phyloP scores from a whole-genome alignment of 2,888 invertebrate species.

The Rhingia campestris region DNA sequence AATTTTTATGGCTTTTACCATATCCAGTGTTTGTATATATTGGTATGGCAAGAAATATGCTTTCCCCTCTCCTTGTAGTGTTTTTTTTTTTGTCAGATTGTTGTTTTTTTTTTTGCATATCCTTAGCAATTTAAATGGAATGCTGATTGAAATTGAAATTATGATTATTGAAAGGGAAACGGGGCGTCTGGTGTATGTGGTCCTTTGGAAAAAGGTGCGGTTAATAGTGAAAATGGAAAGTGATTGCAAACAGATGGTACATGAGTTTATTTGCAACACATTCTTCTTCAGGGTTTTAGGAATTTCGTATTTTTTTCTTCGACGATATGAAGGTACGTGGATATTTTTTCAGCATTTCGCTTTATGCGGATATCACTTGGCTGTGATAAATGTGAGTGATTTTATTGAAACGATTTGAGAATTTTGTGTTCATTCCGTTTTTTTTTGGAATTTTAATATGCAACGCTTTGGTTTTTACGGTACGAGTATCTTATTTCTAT shows the following conservation, averaged over 20 bases:
- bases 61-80: conserved; percentile 2
- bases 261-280: conserved; percentile 60
- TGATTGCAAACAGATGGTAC: conserved; percentile 70
- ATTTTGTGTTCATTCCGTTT: too few species aligned
- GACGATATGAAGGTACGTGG: conserved; percentile 5
- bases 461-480: too few species aligned
- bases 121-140: conserved; percentile 67
- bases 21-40: conserved; percentile 8
- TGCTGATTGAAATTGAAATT: conserved; percentile 73
- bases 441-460: too few species aligned
- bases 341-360: conserved; percentile 5
- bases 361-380: conserved; percentile 21
- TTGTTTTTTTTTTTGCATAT: conserved; percentile 9
- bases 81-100: not conserved
- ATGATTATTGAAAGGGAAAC: conserved; percentile 69
- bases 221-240: conserved; percentile 57
- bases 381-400: conserved; percentile 29
- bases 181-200: conserved; percentile 2
- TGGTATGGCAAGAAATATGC: conserved; percentile 8
- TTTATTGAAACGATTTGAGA: conserved; percentile 45
- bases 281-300: conserved; percentile 40
- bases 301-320: conserved; percentile 27
- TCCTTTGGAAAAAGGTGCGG: conserved; percentile 35
- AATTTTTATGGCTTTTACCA: conserved; percentile 55
- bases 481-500: too few species aligned